Evolutionary conservation across 2,113 vertebrate species (phyloP), one percentile per base, ranked within the genome.

Genomic region (Cairina moschata): DNA sequence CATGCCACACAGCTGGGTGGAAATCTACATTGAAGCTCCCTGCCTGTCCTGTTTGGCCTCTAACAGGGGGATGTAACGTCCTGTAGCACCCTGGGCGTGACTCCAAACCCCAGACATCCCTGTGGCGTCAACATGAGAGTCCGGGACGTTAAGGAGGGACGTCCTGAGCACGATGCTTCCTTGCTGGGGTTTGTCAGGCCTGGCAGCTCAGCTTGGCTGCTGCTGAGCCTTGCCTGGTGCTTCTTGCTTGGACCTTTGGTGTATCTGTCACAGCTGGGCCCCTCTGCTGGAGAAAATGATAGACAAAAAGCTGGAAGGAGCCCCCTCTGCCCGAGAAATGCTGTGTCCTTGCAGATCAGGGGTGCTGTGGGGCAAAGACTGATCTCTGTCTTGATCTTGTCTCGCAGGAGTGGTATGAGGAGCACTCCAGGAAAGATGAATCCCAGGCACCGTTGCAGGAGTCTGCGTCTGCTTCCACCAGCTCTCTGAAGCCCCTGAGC

Each of bases 331-430:
- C 36, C 28, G 50, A 36, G 44, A 68, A 8, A 8, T 0, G 21
- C 52, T 17, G 11, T 34, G 48, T 5, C 44, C 31, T 80, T 4
- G 0, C 17, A 1, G 1, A 16, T 22, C n/a, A 0, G 1, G 36
- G 69, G 34, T 55, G 65, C 4, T 3, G 18, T 23, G 71, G n/a
- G 60, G 29, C 85, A 71, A 46, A 83, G 44, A 63, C 75, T 92
- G 50, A 94, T 9, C 50, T 28, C 1, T 0, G 8, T 56, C 63
- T 62, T 76, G 4, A 15, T 59, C 88, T 32, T 66, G 91, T 44
- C 22, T 87, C 63, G 94, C 85, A 85, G 99, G 99, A 99, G 94
- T 99, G 99, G 99, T 99, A 99, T 52, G 98, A 98, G 80, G 99
- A 99, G 83, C 99, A 99, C 58, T 98, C 99, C 56, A 98, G 97